A percentile compares a stretch with the other conserved stretches of the same genome.
These are phyloP conservation scores for Silurus asotus DNA, from an alignment of 2,113 vertebrate genomes.

Conservation along the genomic window DNA sequence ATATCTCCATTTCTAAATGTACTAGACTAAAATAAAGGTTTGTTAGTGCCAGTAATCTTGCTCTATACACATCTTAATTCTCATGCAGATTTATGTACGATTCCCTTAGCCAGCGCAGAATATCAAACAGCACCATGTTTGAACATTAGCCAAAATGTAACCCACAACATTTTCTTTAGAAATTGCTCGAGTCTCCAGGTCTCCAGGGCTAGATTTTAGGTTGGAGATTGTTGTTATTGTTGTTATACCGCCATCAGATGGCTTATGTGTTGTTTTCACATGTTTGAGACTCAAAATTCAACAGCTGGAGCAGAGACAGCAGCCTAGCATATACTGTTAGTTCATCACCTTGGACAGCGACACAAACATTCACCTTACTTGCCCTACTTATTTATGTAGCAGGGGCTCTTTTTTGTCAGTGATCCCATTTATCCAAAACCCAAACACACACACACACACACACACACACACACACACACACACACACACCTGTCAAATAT, in stretches of 20 bases:
- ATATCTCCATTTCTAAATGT: neutral
- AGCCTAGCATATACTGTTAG: neutral
- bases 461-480: neutral
- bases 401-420: neutral
- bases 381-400: neutral
- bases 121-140: conserved; percentile 15
- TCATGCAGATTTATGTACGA: conserved; percentile 22
- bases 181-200: neutral
- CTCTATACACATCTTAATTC: neutral
- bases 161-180: neutral
- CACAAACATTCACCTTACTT: neutral
- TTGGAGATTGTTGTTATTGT: neutral
- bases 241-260: neutral
- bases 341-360: neutral
- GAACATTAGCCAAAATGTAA: neutral
- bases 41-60: neutral
- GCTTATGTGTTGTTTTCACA: neutral
- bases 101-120: neutral
- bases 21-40: neutral
- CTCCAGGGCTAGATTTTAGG: neutral
- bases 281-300: neutral
- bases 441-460: neutral
- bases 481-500: no score
- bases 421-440: neutral
- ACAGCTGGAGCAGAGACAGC: neutral